Conservation (phyloP, 2,888 invertebrate genomes). For the Eupelmus urozonus region DNA sequence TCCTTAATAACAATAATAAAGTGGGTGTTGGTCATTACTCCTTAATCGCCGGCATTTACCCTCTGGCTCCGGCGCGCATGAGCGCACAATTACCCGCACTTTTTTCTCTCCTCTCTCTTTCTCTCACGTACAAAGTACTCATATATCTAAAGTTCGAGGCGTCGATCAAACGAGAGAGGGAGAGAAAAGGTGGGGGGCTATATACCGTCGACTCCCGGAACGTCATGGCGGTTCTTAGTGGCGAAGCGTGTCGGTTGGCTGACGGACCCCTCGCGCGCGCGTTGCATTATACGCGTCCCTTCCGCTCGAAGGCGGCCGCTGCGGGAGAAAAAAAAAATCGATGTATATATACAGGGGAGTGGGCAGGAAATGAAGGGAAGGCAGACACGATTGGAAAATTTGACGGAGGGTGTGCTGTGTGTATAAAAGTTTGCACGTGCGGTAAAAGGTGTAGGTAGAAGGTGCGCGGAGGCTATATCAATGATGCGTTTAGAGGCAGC, state of each 20-base stretch:
- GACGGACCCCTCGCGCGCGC: constrained; percentile 65
- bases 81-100: background rate
- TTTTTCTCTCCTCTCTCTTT: too few species aligned
- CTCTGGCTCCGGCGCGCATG: background rate
- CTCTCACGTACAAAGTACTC: too few species aligned
- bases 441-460: too few species aligned
- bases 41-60: constrained; percentile 37
- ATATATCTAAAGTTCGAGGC: too few species aligned
- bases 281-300: constrained; percentile 68
- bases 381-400: constrained; percentile 75
- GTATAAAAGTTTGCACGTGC: background rate
- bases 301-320: constrained; percentile 63
- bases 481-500: constrained; percentile 62
- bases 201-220: background rate
- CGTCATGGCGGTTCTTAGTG: constrained; percentile 41
- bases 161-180: too few species aligned
- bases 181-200: constrained; percentile 2
- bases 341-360: background rate
- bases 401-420: constrained; percentile 71
- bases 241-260: constrained; percentile 68
- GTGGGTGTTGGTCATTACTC: constrained; percentile 47
- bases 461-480: constrained; percentile 60
- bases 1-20: constrained; percentile 19
- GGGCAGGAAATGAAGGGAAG: constrained; percentile 52
- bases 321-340: constrained; percentile 26